phyloP scores from a whole-genome alignment of 2,113 vertebrate genomes.

The Chionodraco myersi region DNA sequence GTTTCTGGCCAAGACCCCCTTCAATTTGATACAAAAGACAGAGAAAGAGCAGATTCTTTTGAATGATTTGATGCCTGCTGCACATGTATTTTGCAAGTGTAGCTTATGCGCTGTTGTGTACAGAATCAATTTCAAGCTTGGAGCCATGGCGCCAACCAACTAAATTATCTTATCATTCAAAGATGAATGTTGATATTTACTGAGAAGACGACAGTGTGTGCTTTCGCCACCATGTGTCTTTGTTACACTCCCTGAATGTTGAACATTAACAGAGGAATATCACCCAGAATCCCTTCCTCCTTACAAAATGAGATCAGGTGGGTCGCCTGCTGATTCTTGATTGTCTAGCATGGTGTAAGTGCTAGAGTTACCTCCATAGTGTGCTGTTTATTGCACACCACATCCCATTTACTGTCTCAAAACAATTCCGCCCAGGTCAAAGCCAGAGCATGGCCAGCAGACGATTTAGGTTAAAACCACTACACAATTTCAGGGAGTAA shows the following conservation, averaged over 20 bases:
- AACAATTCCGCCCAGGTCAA: constrained; percentile 70
- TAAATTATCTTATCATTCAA: constrained; percentile 56
- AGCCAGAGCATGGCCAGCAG: constrained; percentile 57
- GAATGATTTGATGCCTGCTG: constrained; percentile 57
- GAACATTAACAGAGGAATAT: constrained; percentile 22
- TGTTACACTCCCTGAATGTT: constrained; percentile 23
- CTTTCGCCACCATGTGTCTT: constrained; percentile 37
- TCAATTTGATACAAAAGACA: constrained; percentile 50
- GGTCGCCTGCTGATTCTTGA: constrained; percentile 26
- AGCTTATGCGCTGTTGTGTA: constrained; percentile 59
- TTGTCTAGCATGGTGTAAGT: constrained; percentile 20
- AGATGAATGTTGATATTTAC: constrained; percentile 65
- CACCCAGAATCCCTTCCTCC: neutral
- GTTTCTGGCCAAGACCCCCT: constrained; percentile 9
- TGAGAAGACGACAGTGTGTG: constrained; percentile 16
- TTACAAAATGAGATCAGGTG: constrained; percentile 34
- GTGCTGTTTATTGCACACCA: constrained; percentile 27
- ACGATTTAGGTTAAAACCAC: constrained; percentile 75
- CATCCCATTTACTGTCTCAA: constrained; percentile 45
- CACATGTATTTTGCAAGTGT: constrained; percentile 57
- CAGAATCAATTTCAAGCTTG: constrained; percentile 72
- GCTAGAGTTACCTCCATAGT: constrained; percentile 17
- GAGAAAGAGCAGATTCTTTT: constrained; percentile 63
- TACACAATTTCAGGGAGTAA: constrained; percentile 80
- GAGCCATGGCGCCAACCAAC: constrained; percentile 44